Conservation (phyloP, 53 echinoderm and acorn worm species). For the Mesocentrotus franciscanus region DNA sequence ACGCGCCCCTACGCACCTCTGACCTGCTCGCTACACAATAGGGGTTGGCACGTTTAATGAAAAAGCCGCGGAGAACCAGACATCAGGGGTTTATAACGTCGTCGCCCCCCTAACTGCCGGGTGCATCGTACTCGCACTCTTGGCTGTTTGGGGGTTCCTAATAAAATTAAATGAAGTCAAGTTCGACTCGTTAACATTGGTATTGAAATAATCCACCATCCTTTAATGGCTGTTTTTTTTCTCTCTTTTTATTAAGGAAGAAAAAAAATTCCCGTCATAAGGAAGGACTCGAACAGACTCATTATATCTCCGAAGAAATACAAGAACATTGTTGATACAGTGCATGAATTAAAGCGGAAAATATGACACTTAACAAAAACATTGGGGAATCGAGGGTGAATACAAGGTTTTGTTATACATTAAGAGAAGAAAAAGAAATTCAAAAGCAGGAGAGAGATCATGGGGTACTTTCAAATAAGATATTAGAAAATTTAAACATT, state of each 20-base stretch:
- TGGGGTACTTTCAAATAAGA: too few relatives aligned
- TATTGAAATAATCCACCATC: not conserved
- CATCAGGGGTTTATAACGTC: not conserved
- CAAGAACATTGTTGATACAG: not conserved
- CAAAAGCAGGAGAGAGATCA: too few relatives aligned
- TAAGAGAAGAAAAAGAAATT: too few relatives aligned
- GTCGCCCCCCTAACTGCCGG: conserved; percentile 24
- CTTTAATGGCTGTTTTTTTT: not conserved
- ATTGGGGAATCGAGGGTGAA: not conserved
- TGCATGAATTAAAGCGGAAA: not conserved
- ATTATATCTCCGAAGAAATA: not conserved
- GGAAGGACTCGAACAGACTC: not conserved
- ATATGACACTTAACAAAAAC: not conserved
- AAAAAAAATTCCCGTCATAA: not conserved
- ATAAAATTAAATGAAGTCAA: not conserved
- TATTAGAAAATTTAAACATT: too few relatives aligned
- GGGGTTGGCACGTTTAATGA: not conserved
- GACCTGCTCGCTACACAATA: conserved; percentile 13
- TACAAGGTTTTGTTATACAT: too few relatives aligned
- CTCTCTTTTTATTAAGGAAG: not conserved
- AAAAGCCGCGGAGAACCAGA: conserved; percentile 30
- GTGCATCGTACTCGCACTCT: not conserved
- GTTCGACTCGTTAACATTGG: not conserved
- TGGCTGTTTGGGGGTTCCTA: not conserved
- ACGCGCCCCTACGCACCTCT: conserved; percentile 12